These are phyloP conservation scores for Platorchestia sp. DNA, from an alignment of 1,140 invertebrate species.

Conservation along the genomic window DNA sequence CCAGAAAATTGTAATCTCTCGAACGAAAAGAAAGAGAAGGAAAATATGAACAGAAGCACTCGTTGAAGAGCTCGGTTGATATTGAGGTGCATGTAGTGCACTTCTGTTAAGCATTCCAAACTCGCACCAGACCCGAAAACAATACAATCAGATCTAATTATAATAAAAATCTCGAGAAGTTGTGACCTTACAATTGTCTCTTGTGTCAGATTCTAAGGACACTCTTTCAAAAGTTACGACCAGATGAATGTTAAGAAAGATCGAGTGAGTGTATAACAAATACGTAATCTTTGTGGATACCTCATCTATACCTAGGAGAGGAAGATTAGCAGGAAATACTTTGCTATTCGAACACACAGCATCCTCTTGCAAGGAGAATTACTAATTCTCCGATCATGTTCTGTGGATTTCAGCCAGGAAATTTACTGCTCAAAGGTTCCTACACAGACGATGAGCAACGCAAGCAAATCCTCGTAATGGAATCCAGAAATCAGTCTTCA, in stretches of 20 bases:
- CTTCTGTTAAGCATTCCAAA: no score
- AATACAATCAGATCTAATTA: neutral
- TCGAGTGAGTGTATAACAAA: neutral
- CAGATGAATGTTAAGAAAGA: neutral
- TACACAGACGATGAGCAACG: no score
- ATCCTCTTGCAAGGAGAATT: neutral
- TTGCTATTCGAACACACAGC: neutral
- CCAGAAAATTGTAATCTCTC: neutral
- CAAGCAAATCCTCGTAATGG: no score
- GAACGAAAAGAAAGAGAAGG: neutral
- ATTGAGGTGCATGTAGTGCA: no score
- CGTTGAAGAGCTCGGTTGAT: neutral
- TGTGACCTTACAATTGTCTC: neutral
- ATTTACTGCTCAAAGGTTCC: no score
- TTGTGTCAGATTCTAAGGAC: neutral
- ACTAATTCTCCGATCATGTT: neutral
- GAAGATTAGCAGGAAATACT: neutral
- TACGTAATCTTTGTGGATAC: neutral
- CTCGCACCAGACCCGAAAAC: no score
- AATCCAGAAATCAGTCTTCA: no score
- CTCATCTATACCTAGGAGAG: neutral
- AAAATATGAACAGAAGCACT: neutral
- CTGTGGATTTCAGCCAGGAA: neutral
- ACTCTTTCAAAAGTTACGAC: neutral
- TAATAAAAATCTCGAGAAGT: neutral